Base-by-base conservation (phyloP, 2,797 vertebrate species). In the Amphiprion clarkii region DNA sequence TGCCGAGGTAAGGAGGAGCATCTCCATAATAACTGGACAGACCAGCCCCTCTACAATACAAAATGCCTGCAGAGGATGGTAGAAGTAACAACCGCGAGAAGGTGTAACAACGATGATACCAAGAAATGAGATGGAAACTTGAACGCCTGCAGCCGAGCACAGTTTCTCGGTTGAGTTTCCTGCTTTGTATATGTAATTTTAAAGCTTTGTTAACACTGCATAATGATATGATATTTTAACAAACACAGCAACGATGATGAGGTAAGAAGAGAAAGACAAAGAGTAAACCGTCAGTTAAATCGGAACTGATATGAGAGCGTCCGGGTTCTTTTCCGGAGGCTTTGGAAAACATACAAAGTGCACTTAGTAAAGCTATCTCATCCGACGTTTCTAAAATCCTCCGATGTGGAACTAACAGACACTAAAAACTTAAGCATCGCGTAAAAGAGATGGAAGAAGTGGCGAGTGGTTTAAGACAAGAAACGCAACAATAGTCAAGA, bases 291-390 rank as follows among this genome's bases (percentile, higher is more conserved):
- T 87, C 67, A 61, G 75, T 79, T 79, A 87, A 92, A 94, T 89
- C 87, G 91, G 91, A 95, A 94, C 91, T 89, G 95, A 94, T 94
- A 95, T 93, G 94, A 93, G 91, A 89, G 80, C 74, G 6, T 46
- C 84, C 10, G 42, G 86, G 84, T 6, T 17, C 74, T 71, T 68
- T 81, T 69, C 83, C 87, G 69, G 78, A 88, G 71, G 89, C 75
- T 86, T 91, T 84, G 77, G n/a, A 36, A 88, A 92, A 92, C 84
- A 89, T 91, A 92, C 91, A 95, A 95, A 95, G 94, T 95, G 94
- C 94, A 94, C 92, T 96, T 96, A 94, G 94, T 96, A 96, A 96
- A 96, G 95, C 93, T 93, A 93, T 94, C 86, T 88, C 83, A 87
- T 87, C 89, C 86, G 80, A 84, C 61, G 46, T 82, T 81, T 87